These are phyloP conservation scores for Bembecia ichneumoniformis DNA, from an alignment of 2,888 invertebrate genomes.

Conservation along the genomic window DNA sequence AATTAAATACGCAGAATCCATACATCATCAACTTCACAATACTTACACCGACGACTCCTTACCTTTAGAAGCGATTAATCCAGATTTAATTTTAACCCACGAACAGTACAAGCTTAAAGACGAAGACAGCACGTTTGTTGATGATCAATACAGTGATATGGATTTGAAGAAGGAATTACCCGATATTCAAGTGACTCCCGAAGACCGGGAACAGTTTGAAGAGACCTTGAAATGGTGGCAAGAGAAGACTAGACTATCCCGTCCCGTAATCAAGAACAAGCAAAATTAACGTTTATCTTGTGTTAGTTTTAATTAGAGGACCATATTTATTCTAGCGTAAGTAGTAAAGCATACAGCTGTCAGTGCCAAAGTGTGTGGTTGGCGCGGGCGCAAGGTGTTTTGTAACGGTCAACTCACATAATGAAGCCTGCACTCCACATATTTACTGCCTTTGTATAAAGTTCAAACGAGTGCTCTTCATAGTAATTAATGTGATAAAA, in stretches of 20 bases:
- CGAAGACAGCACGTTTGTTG: slow-evolving; percentile 45
- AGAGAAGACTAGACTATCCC: slow-evolving; percentile 54
- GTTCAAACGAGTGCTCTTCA: background rate
- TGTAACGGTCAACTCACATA: slow-evolving; percentile 47
- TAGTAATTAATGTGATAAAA: background rate
- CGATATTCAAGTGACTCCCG: slow-evolving; percentile 61
- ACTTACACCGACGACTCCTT: slow-evolving; percentile 32
- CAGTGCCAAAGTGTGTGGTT: slow-evolving; percentile 55
- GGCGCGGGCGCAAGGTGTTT: slow-evolving; percentile 59
- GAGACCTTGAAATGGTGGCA: slow-evolving; percentile 70
- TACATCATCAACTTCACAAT: slow-evolving; percentile 42
- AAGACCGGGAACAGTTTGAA: slow-evolving; percentile 62
- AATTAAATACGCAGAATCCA: slow-evolving; percentile 60
- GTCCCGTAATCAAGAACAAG: slow-evolving; percentile 21
- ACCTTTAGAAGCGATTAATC: slow-evolving; percentile 39
- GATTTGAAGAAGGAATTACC: slow-evolving; percentile 63
- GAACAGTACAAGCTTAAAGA: slow-evolving; percentile 47
- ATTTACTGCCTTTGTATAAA: background rate
- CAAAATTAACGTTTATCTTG: background rate
- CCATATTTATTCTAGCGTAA: slow-evolving; percentile 21
- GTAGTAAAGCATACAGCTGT: slow-evolving; percentile 57
- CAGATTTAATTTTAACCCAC: slow-evolving; percentile 41
- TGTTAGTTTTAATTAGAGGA: slow-evolving; percentile 10
- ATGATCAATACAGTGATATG: slow-evolving; percentile 56
- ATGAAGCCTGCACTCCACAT: slow-evolving; percentile 21